Evolutionary conservation across 1,140 invertebrate genomes (phyloP), one percentile per base, ranked within the genome.

Genomic region (Ericerus pela): DNA sequence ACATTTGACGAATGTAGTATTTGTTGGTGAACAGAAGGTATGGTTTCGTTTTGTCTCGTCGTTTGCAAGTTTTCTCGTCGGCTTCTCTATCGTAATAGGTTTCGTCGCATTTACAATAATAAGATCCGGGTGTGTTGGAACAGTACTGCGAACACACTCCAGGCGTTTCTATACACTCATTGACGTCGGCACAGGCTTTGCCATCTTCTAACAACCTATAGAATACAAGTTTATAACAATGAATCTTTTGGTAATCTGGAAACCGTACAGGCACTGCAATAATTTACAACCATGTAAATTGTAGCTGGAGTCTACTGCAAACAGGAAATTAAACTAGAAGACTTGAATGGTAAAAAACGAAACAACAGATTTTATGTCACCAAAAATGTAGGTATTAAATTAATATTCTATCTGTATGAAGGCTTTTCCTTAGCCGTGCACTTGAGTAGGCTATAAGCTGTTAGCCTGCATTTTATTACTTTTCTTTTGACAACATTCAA

Each of bases 21-120:
- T 96, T 95, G 65, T 99, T 99, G 6, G 91, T 94, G 65, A 98
- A 96, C 38, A 99, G 77, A 14, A 99, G 68, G 89, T 91, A 97
- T 0, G 96, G 93, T 36, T 79, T 73, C 2, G 78, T 82, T 30
- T 75, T 75, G 60, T 95, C 89, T 59, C 81, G 82, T 43, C 90
- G 75, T 68, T 96, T 96, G 67, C 93, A 96, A 0, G 84, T 89
- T 30, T 84, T 81, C 62, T 88, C 85, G 65, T 97, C 90, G 1
- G 57, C 60, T 64, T 83, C 80, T 30, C 89, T 75, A 63, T 91
- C 85, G 66, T 96, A 97, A 69, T 86, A 97, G 3, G 81, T 81
- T 22, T 95, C 85, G 61, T 91, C 86, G 69, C 96, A 97, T 69
- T 96, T 96, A 69, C 96, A 99, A 60, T 89, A 90, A 70, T 84